Evolutionary conservation across 1,140 invertebrate genomes (phyloP).

Genomic region (Tetragnatha versicolor): DNA sequence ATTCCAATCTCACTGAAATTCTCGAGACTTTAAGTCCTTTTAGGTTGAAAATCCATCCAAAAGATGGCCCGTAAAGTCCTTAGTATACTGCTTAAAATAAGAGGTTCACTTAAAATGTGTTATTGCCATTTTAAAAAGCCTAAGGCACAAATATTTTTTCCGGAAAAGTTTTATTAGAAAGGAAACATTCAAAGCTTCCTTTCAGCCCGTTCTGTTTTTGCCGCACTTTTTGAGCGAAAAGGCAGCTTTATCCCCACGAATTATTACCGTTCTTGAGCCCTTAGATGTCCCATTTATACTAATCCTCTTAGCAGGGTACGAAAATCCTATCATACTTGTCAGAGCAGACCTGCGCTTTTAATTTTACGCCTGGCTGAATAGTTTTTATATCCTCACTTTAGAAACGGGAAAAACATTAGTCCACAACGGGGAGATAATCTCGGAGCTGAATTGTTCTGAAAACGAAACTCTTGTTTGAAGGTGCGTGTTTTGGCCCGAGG

Average conservation of each 20-base stretch:
- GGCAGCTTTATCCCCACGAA: slow-evolving; percentile 22
- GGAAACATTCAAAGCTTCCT: slow-evolving; percentile 17
- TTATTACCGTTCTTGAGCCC: slow-evolving; percentile 23
- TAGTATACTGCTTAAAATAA: background rate
- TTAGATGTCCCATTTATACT: slow-evolving; percentile 42
- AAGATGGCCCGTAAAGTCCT: background rate
- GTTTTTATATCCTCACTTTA: slow-evolving; percentile 45
- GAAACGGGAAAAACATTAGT: slow-evolving; percentile 32
- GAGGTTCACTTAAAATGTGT: slow-evolving; percentile 42
- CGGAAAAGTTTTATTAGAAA: slow-evolving; percentile 30
- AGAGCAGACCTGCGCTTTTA: slow-evolving; percentile 36
- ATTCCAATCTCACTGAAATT: no score
- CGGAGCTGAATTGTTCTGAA: slow-evolving; percentile 28
- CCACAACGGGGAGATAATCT: slow-evolving; percentile 24
- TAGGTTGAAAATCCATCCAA: background rate
- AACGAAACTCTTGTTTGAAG: background rate
- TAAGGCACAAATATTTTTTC: slow-evolving; percentile 43
- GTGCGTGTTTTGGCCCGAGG: background rate
- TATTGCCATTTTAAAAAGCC: slow-evolving; percentile 25
- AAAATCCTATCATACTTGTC: slow-evolving; percentile 43
- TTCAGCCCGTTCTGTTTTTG: slow-evolving; percentile 15
- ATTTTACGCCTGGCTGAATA: slow-evolving; percentile 48
- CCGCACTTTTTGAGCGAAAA: background rate
- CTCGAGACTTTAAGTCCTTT: no score
- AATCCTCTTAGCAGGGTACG: slow-evolving; percentile 43